A percentile compares a stretch with the other conserved stretches of the same genome.
Evolutionary conservation across 2,888 invertebrate genomes (phyloP).

Genomic region (Eupeodes luniger): DNA sequence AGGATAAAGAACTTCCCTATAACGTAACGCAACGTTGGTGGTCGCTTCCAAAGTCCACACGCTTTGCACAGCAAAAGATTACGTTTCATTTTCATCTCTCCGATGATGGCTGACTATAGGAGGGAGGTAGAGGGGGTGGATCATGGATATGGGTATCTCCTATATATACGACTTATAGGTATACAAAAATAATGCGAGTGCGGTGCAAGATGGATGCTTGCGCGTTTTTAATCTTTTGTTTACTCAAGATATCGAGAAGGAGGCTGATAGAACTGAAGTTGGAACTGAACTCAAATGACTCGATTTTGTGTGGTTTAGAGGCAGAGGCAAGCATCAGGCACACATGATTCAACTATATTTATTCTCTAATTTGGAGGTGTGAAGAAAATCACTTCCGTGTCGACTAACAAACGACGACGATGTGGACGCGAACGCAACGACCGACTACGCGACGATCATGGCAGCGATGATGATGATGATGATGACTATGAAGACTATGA

Average conservation of each 20-base stretch:
- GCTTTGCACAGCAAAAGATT: slow-evolving; percentile 73
- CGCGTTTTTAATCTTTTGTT: slow-evolving; percentile 72
- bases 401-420: neutral
- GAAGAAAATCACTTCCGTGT: slow-evolving; percentile 75
- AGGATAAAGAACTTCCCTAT: slow-evolving; percentile 54
- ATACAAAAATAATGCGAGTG: slow-evolving; percentile 30
- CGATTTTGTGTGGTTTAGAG: slow-evolving; percentile 6
- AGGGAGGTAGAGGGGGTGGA: slow-evolving; percentile 6
- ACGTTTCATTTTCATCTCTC: slow-evolving; percentile 65
- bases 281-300: slow-evolving; percentile 27
- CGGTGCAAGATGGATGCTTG: slow-evolving; percentile 68
- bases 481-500: neutral
- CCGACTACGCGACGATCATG: too few species aligned
- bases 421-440: neutral
- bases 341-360: slow-evolving; percentile 28
- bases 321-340: neutral
- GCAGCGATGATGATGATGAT: too few species aligned
- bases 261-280: neutral
- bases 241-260: slow-evolving; percentile 44
- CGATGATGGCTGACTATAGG: slow-evolving; percentile 34
- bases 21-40: slow-evolving; percentile 64
- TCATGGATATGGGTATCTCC: neutral
- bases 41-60: slow-evolving; percentile 49
- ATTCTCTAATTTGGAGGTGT: slow-evolving; percentile 68
- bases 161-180: neutral